Percentiles rank a stretch among this genome's conserved stretches.
These are phyloP conservation scores for Leptestheria dahalacensis DNA, from an alignment of 1,140 invertebrate genomes.

Conservation along the genomic window DNA sequence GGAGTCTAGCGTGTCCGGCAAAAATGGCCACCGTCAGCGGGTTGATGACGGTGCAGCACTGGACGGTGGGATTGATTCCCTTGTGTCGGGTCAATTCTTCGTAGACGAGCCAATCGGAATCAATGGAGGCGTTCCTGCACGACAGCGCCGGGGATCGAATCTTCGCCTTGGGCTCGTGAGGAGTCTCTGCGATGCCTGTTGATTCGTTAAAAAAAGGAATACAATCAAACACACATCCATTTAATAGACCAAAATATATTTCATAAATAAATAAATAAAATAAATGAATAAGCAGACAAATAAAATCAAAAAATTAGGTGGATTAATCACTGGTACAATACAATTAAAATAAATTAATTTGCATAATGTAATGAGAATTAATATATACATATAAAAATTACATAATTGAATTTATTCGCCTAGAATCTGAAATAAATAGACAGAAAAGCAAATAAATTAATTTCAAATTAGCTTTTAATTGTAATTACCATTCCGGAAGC, in stretches of 20 bases:
- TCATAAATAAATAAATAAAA: too few species aligned
- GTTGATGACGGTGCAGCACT: conserved; percentile 59
- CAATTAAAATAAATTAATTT: too few species aligned
- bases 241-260: too few species aligned
- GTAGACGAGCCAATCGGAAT: conserved; percentile 8
- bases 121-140: neutral
- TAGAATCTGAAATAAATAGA: too few species aligned
- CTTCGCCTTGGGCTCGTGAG: neutral
- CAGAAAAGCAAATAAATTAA: too few species aligned
- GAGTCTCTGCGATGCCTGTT: neutral
- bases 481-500: conserved; percentile 34
- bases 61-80: conserved; percentile 45
- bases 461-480: too few species aligned
- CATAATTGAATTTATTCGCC: too few species aligned
- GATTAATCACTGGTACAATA: too few species aligned
- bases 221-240: too few species aligned
- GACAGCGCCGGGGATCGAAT: neutral
- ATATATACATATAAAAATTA: neutral
- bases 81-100: conserved; percentile 3
- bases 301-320: too few species aligned
- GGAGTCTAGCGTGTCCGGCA: conserved; percentile 50
- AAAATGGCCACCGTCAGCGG: conserved; percentile 64
- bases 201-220: neutral
- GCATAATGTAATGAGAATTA: neutral
- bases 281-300: too few species aligned